Base-by-base conservation (phyloP, 1,140 invertebrate genomes). In the Megalonaias nervosa region DNA sequence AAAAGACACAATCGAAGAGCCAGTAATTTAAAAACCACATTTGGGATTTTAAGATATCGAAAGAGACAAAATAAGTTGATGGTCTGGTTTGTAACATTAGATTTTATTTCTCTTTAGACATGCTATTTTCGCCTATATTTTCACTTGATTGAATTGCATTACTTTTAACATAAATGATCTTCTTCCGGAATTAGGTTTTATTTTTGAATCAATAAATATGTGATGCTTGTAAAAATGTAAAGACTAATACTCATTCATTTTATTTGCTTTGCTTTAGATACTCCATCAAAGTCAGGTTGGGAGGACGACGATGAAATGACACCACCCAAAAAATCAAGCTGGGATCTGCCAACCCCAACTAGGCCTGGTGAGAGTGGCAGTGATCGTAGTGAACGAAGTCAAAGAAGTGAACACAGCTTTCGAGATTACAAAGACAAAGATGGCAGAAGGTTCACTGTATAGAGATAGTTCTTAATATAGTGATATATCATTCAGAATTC, bases 331-430 rank as follows among this genome's bases (percentile, higher is more conserved):
- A 93, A 92, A 82, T 97, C 96, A 11, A 94, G 94, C 65, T 99
- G 97, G 97, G 98, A 99, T 91, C 94, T 96, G 86, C 97, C 97
- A 0, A 98, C 97, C 1, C 97, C 97, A 0, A 92, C 84, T 75
- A 81, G 84, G 58, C 56, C 82, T 38, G 80, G 76, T 62, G 80
- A 86, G 23, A 62, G 81, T 13, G 86, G 85, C 73, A 75, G 38
- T 48, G 38, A 48, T 11, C 6, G 38, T 9, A 48, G 38, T 48
- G 38, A 48, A 4, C 38, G 38, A 48, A 48, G 38, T 48, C 6
- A 48, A 48, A 48, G 11, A 48, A 48, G 38, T 48, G 38, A 48
- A 9, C 38, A 11, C 38, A 48, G 38, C 4, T 48, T 48, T 48
- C 38, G 38, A 48, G 38, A 48, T 5, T 48, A 48, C 38, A 48